Conservation (phyloP, 2,113 vertebrate genomes). For the Rostratula benghalensis region DNA sequence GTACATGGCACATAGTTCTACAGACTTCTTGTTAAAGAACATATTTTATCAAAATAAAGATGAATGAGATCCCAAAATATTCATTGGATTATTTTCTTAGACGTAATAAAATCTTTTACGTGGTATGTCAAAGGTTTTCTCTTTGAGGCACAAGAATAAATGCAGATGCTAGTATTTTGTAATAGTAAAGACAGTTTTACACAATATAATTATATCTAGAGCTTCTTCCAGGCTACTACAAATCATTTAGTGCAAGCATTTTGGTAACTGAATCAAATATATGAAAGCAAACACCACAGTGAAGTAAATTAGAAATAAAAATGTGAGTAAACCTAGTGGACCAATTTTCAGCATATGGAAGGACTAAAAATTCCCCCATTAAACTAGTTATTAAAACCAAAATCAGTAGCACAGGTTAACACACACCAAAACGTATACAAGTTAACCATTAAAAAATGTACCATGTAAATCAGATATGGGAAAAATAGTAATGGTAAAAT, state of each 20-base stretch:
- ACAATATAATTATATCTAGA: neutral
- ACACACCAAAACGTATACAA: constrained; percentile 26
- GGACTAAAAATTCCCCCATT: constrained; percentile 28
- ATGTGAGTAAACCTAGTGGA: neutral
- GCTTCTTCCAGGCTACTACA: constrained; percentile 31
- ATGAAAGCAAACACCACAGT: constrained; percentile 32
- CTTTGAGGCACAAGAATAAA: constrained; percentile 8
- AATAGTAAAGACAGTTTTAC: neutral
- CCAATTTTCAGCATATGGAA: neutral
- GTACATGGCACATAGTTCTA: neutral
- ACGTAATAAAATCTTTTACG: neutral
- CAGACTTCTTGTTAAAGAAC: neutral
- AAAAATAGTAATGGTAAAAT: neutral
- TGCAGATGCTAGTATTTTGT: neutral
- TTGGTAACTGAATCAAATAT: constrained; percentile 38
- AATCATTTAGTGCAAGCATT: neutral
- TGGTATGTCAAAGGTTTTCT: neutral
- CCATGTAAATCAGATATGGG: neutral
- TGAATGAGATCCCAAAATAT: neutral
- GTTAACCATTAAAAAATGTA: constrained; percentile 50
- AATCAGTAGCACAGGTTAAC: constrained; percentile 4
- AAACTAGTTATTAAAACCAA: constrained; percentile 40
- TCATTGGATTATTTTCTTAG: neutral
- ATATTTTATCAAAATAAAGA: neutral
- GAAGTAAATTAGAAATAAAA: neutral